Evolutionary conservation across 2,797 vertebrate species (phyloP).

Genomic region (Acipenser transmontanus): DNA sequence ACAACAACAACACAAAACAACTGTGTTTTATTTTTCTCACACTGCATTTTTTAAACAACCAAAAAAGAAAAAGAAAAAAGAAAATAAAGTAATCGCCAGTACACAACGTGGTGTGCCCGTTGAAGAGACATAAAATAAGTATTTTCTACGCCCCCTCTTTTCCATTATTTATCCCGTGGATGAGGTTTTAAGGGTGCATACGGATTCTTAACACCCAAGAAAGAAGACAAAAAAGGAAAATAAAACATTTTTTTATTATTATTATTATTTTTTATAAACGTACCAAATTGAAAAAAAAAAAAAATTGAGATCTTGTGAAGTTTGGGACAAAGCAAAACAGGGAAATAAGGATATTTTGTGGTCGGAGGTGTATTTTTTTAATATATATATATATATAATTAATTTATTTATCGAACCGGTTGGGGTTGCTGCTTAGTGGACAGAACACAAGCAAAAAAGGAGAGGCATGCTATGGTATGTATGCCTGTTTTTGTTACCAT

Average conservation of each 20-base stretch:
- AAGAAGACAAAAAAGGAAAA: neutral
- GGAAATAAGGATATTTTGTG: slow-evolving; percentile 34
- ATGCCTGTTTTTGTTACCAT: slow-evolving; percentile 17
- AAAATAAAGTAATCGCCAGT: slow-evolving; percentile 56
- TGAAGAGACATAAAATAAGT: slow-evolving; percentile 51
- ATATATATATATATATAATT: slow-evolving; percentile 17
- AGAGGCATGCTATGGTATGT: slow-evolving; percentile 66
- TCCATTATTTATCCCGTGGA: slow-evolving; percentile 30
- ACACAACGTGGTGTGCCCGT: slow-evolving; percentile 66
- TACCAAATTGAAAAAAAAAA: slow-evolving; percentile 24
- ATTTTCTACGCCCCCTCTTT: slow-evolving; percentile 28
- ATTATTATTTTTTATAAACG: slow-evolving; percentile 13
- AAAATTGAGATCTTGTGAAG: slow-evolving; percentile 48
- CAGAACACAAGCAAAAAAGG: slow-evolving; percentile 38
- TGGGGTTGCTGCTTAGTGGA: slow-evolving; percentile 49
- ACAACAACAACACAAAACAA: slow-evolving; percentile 17
- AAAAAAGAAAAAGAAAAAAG: slow-evolving; percentile 77
- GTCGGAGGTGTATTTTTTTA: slow-evolving; percentile 40
- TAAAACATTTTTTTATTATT: slow-evolving; percentile 8
- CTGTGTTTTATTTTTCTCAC: slow-evolving; percentile 26
- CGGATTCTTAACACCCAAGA: slow-evolving; percentile 23
- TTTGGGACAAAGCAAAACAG: slow-evolving; percentile 11
- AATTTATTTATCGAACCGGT: slow-evolving; percentile 41
- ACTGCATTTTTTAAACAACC: slow-evolving; percentile 54
- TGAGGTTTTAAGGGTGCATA: slow-evolving; percentile 41